Conservation (phyloP, 1,140 invertebrate species). For the Pantala flavescens region DNA sequence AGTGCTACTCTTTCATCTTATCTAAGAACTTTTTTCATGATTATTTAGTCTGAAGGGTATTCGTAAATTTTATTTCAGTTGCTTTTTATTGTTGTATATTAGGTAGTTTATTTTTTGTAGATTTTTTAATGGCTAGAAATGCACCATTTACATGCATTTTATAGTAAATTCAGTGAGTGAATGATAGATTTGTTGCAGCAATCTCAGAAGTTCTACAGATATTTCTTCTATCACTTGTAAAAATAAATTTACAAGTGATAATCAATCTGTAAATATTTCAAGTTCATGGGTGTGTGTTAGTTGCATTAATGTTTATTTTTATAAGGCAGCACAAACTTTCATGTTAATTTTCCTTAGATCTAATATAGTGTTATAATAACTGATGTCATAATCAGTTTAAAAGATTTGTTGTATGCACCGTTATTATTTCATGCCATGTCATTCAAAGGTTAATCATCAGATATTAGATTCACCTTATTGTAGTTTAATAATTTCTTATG, state of each 20-base stretch:
- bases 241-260: background rate
- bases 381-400: no score
- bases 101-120: background rate
- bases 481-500: no score
- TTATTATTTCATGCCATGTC: no score
- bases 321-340: background rate
- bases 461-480: no score
- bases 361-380: no score
- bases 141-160: constrained; percentile 9
- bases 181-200: background rate
- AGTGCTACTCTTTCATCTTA: background rate
- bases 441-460: no score
- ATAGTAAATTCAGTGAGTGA: background rate
- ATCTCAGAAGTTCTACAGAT: background rate
- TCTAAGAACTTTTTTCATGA: background rate
- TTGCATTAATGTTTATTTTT: background rate
- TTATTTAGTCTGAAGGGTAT: background rate
- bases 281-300: background rate
- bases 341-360: no score
- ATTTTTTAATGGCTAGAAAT: background rate
- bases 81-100: background rate
- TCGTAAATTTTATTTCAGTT: no score
- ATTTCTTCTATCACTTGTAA: background rate
- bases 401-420: no score
- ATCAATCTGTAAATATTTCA: background rate